Conservation (phyloP, 2,113 vertebrate genomes). For the Rhagologus leucostigma region DNA sequence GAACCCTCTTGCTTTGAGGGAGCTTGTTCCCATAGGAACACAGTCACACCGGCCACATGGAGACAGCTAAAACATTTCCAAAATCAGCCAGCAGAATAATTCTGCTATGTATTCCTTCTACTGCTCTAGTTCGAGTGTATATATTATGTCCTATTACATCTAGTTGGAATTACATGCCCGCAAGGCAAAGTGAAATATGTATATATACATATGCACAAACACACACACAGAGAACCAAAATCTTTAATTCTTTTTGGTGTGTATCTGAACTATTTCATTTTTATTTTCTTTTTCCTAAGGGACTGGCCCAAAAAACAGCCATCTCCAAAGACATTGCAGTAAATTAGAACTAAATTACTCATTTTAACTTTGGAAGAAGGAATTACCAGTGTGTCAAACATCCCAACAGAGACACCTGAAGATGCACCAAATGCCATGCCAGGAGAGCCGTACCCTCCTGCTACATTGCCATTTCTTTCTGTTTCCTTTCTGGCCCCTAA, state of each 20-base stretch:
- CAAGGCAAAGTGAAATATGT: neutral
- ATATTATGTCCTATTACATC: neutral
- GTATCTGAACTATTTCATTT: neutral
- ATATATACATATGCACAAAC: rapidly evolving
- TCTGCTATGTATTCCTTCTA: neutral
- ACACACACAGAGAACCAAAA: neutral
- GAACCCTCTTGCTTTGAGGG: neutral
- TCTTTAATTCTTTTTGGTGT: neutral
- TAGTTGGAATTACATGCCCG: neutral
- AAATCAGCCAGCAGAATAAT: slow-evolving; percentile 10
- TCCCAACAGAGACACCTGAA: neutral
- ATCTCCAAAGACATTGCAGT: neutral
- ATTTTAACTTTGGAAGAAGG: neutral
- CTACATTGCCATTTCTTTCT: neutral
- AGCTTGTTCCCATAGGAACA: slow-evolving; percentile 54
- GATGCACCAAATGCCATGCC: neutral
- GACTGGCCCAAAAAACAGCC: neutral
- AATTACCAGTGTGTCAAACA: neutral
- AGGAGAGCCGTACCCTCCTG: neutral
- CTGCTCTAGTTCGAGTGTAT: neutral
- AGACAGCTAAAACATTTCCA: neutral
- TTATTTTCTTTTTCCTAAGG: neutral
- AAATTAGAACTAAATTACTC: neutral
- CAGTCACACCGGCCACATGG: neutral
- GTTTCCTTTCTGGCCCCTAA: neutral